phyloP scores from a whole-genome alignment of 1,140 invertebrate genomes.

The Drosophila novamexicana region DNA sequence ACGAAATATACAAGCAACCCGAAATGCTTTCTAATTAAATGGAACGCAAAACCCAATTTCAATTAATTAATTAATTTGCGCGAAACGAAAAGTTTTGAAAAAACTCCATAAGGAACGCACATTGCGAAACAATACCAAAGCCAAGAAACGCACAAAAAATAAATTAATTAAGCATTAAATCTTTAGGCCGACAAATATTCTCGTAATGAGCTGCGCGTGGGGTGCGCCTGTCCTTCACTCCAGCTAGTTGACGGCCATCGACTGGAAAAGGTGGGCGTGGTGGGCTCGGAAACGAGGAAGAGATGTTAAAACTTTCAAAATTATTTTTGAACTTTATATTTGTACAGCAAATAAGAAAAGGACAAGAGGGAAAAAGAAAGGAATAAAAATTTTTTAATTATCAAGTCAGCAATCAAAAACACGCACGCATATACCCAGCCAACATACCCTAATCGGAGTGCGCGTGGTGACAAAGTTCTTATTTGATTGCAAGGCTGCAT shows the following conservation, averaged over 20 bases:
- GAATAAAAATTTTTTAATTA: conserved; percentile 60
- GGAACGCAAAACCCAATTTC: conserved; percentile 50
- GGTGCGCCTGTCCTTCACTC: neutral
- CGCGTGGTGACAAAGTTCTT: conserved; percentile 44
- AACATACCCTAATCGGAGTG: too few species aligned
- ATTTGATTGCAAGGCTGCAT: conserved; percentile 15
- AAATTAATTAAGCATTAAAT: conserved; percentile 42
- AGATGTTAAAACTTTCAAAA: conserved; percentile 76
- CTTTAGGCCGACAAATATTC: conserved; percentile 14
- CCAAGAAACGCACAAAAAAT: neutral
- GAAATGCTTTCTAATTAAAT: conserved; percentile 74
- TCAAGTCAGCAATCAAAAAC: conserved; percentile 76
- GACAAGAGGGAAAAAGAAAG: conserved; percentile 35
- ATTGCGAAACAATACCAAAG: conserved; percentile 34
- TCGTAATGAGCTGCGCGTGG: neutral
- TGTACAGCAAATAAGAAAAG: conserved; percentile 40
- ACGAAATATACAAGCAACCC: conserved; percentile 31
- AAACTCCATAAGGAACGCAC: neutral
- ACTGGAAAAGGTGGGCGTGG: too few species aligned
- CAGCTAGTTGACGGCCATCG: neutral
- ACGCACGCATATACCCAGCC: conserved; percentile 34
- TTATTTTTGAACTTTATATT: conserved; percentile 77
- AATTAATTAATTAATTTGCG: conserved; percentile 41
- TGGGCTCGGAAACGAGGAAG: neutral
- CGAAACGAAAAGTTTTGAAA: conserved; percentile 48